Percentiles rank a stretch among this genome's conserved stretches.
phyloP scores from a whole-genome alignment of 2,888 invertebrate species.

The Electrophaes corylata region DNA sequence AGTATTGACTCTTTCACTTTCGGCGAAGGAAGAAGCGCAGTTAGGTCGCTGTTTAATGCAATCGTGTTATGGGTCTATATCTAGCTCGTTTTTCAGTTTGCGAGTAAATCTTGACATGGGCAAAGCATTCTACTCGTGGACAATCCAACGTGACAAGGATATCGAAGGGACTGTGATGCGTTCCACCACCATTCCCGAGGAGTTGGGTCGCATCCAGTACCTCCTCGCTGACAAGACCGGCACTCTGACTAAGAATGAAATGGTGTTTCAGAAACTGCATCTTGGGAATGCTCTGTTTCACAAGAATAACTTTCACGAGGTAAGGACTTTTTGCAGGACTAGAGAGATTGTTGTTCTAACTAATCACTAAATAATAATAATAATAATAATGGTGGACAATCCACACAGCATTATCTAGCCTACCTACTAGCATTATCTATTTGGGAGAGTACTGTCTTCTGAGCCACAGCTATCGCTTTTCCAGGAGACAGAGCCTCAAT shows the following conservation, averaged over 20 bases:
- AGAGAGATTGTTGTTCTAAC: too few species aligned
- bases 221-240: constrained; percentile 99
- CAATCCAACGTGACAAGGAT: constrained; percentile 96
- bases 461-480: too few species aligned
- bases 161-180: constrained; percentile 98
- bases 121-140: constrained; percentile 98
- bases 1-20: too few species aligned
- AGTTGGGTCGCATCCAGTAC: constrained; percentile 97
- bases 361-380: too few species aligned
- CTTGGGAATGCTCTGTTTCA: constrained; percentile 96
- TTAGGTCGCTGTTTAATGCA: too few species aligned
- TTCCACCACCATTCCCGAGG: constrained; percentile 99
- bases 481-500: too few species aligned
- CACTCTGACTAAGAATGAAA: constrained; percentile 98
- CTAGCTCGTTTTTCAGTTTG: constrained; percentile 87
- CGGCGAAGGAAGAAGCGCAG: too few species aligned
- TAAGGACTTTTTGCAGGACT: not conserved
- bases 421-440: too few species aligned
- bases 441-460: too few species aligned
- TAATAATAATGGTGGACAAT: too few species aligned
- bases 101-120: constrained; percentile 99
- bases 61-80: too few species aligned
- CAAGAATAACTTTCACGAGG: constrained; percentile 88
- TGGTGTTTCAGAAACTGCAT: constrained; percentile 98
- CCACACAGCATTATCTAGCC: too few species aligned